phyloP scores from a whole-genome alignment of 2,888 invertebrate genomes.

The Allolobophora icterica region DNA sequence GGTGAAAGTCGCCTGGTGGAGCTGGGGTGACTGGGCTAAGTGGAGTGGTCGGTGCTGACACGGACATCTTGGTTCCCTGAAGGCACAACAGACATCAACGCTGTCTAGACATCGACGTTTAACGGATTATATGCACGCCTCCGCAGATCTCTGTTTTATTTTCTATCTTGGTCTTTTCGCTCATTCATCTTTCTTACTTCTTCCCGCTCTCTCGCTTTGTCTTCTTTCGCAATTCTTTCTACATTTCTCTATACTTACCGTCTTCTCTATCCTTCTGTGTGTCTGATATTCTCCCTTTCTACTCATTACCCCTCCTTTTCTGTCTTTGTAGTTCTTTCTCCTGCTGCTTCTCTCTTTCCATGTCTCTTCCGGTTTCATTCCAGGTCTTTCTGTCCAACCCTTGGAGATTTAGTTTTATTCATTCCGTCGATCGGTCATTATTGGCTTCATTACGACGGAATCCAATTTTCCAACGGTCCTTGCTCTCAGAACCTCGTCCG shows the following conservation, averaged over 20 bases:
- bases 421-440: neutral
- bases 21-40: slow-evolving; percentile 34
- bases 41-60: slow-evolving; percentile 38
- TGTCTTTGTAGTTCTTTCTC: neutral
- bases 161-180: neutral
- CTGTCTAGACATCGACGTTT: neutral
- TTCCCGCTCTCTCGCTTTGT: neutral
- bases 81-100: neutral
- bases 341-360: neutral
- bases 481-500: neutral
- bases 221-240: neutral
- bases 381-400: neutral
- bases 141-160: neutral
- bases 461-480: neutral
- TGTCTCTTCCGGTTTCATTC: neutral
- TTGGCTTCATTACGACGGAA: neutral
- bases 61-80: slow-evolving; percentile 41
- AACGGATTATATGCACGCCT: neutral
- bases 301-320: neutral
- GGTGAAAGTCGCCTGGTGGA: slow-evolving; percentile 35
- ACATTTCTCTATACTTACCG: neutral
- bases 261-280: neutral
- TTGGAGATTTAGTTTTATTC: neutral
- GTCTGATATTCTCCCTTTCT: neutral
- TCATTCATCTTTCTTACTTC: no score